These are phyloP conservation scores for Chionoecetes opilio DNA, from an alignment of 1,140 invertebrate genomes.

Conservation along the genomic window DNA sequence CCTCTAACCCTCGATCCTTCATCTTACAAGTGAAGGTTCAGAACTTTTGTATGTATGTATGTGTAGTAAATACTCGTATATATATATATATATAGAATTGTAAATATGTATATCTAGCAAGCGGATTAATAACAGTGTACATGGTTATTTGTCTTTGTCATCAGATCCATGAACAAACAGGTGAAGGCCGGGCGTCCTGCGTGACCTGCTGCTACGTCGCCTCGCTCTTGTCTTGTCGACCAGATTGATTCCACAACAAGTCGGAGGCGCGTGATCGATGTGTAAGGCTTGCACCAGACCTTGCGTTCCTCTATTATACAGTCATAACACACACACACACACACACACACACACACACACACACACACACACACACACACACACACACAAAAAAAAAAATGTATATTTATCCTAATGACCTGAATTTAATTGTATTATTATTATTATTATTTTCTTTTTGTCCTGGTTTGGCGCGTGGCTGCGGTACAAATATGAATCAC, in stretches of 20 bases:
- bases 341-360: not conserved
- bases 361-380: not conserved
- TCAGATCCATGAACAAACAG: not conserved
- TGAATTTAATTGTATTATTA: no score
- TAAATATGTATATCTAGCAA: not conserved
- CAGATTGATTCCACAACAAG: no score
- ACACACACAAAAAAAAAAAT: no score
- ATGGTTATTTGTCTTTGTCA: not conserved
- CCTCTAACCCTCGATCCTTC: not conserved
- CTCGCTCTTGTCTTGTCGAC: not conserved
- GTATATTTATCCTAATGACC: not conserved
- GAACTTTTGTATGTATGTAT: not conserved
- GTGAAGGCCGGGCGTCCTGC: not conserved
- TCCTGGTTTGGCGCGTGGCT: no score
- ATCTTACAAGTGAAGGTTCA: not conserved
- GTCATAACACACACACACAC: not conserved
- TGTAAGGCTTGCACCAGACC: no score
- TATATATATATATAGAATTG: conserved; percentile 31
- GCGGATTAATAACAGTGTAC: conserved; percentile 1
- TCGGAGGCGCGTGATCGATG: not conserved
- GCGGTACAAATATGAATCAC: no score
- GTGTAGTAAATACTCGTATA: conserved; percentile 29
- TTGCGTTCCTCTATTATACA: not conserved
- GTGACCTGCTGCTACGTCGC: not conserved
- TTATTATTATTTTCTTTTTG: no score